phyloP scores from a whole-genome alignment of 2,797 vertebrate species.

The Hippocampus kuda region DNA sequence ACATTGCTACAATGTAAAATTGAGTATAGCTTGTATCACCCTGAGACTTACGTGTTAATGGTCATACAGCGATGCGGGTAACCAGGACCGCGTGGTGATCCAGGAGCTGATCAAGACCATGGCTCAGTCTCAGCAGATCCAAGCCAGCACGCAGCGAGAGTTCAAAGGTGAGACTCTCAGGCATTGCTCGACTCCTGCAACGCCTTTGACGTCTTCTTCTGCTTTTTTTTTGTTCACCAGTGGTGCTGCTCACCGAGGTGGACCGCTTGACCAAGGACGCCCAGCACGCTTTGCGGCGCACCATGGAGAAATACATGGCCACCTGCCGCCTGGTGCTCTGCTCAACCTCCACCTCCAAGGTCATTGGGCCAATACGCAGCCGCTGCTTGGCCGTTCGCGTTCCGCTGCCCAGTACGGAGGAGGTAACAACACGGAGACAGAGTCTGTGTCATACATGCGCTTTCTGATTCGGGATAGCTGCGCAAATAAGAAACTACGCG shows the following conservation, averaged over 20 bases:
- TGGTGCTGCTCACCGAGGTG: constrained; percentile 91
- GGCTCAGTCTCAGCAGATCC: constrained; percentile 94
- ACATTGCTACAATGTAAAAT: too few relatives aligned
- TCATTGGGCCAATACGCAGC: constrained; percentile 90
- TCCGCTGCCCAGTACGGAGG: constrained; percentile 83
- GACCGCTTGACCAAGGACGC: constrained; percentile 95
- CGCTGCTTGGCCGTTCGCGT: constrained; percentile 87
- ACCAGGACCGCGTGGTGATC: constrained; percentile 90
- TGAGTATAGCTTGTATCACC: too few relatives aligned
- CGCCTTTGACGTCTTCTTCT: neutral
- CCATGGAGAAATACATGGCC: constrained; percentile 97
- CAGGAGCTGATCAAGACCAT: constrained; percentile 95
- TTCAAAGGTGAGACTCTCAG: constrained; percentile 79
- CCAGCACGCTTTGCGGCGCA: constrained; percentile 91
- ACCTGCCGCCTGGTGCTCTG: constrained; percentile 92
- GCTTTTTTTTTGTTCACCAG: constrained; percentile 50
- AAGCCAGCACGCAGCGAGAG: constrained; percentile 86
- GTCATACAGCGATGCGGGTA: constrained; percentile 79
- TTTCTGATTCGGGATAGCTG: too few relatives aligned
- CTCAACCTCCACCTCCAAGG: constrained; percentile 92
- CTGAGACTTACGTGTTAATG: neutral
- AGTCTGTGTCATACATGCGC: too few relatives aligned
- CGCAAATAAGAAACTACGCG: too few relatives aligned
- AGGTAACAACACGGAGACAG: constrained; percentile 55
- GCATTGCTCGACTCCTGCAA: neutral